These are phyloP conservation scores for Xestia c-nigrum DNA, from an alignment of 2,888 invertebrate species.

Conservation along the genomic window DNA sequence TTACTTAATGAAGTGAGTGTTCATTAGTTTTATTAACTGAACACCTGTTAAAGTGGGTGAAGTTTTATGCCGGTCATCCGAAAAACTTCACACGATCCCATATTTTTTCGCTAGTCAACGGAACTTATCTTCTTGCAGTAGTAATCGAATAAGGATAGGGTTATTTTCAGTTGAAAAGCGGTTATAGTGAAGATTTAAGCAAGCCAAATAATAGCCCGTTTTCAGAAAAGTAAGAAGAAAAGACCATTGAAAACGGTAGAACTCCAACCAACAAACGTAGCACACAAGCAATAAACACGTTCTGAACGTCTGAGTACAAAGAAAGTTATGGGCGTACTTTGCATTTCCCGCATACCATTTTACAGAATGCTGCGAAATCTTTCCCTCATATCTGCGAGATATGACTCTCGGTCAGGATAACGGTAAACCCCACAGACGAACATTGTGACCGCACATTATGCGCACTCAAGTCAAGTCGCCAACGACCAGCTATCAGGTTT, in stretches of 20 bases:
- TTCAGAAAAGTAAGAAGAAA: background rate
- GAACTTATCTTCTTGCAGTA: background rate
- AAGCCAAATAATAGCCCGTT: background rate
- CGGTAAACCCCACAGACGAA: constrained; percentile 52
- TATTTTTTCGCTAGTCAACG: constrained; percentile 1
- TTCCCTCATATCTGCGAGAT: constrained; percentile 57
- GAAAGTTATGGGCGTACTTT: constrained; percentile 10
- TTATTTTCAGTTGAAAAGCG: background rate
- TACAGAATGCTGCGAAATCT: constrained; percentile 45
- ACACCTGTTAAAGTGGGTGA: constrained; percentile 48
- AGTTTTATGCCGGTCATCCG: constrained; percentile 16
- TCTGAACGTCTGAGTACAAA: background rate
- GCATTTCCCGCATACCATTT: constrained; percentile 33
- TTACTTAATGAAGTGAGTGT: constrained; percentile 58
- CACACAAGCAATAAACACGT: background rate
- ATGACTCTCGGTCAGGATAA: constrained; percentile 54
- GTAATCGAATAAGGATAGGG: background rate
- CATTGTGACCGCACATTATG: constrained; percentile 56
- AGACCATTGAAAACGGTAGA: background rate
- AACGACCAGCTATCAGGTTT: constrained; percentile 59
- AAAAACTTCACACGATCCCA: constrained; percentile 18
- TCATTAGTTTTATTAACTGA: constrained; percentile 56
- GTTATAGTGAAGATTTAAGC: background rate
- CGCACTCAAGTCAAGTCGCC: constrained; percentile 47
- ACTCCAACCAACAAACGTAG: constrained; percentile 2